A percentile compares a stretch with the other conserved stretches of the same genome.
Evolutionary conservation across 2,113 vertebrate genomes (phyloP).

Genomic region (Coregonus clupeaformis): DNA sequence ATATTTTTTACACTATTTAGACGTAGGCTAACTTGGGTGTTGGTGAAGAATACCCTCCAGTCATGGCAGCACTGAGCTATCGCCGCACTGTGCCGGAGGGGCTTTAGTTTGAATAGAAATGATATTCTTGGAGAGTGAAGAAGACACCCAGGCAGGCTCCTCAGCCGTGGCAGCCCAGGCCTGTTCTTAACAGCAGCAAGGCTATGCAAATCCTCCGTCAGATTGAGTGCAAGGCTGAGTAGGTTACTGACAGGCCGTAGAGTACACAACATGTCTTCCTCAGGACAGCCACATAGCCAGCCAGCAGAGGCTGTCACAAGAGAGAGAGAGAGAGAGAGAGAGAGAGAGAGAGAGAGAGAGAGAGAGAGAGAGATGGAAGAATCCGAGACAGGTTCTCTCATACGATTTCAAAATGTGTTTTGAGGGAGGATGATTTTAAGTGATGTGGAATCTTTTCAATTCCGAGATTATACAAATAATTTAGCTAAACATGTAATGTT

Average conservation of each 20-base stretch:
- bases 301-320: slow-evolving; percentile 69
- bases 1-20: slow-evolving; percentile 70
- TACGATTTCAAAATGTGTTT: too few relatives aligned
- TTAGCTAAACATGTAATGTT: too few relatives aligned
- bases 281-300: slow-evolving; percentile 65
- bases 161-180: background rate
- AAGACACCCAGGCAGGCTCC: background rate
- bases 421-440: too few relatives aligned
- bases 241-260: slow-evolving; percentile 80
- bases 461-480: too few relatives aligned
- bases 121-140: slow-evolving; percentile 51
- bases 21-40: slow-evolving; percentile 50
- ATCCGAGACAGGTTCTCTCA: too few relatives aligned
- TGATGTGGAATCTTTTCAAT: too few relatives aligned
- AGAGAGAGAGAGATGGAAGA: slow-evolving; percentile 14
- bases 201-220: slow-evolving; percentile 82
- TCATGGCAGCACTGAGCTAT: slow-evolving; percentile 45
- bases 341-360: slow-evolving; percentile 19
- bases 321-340: slow-evolving; percentile 41
- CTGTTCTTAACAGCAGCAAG: slow-evolving; percentile 71
- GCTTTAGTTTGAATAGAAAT: slow-evolving; percentile 56
- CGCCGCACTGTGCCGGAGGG: slow-evolving; percentile 46
- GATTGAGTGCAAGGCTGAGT: slow-evolving; percentile 78
- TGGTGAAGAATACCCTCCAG: slow-evolving; percentile 57
- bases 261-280: slow-evolving; percentile 78